Base-by-base conservation (phyloP, 2,888 invertebrate species). In the Mythimna ferrago region DNA sequence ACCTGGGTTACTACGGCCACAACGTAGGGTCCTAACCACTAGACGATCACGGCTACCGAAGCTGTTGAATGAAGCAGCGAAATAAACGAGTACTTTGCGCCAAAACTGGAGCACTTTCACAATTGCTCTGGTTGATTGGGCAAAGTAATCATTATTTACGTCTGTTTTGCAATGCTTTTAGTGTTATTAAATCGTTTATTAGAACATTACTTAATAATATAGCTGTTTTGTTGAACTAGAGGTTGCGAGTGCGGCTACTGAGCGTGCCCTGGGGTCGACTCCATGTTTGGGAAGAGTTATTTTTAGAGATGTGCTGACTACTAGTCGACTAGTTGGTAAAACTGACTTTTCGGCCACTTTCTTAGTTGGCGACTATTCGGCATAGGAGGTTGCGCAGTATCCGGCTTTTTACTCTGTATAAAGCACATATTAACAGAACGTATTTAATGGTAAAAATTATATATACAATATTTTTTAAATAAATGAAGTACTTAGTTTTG, bases 1-100 rank as follows among this genome's bases (percentile, higher is more conserved):
- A 97, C 97, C 97, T 97, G 97, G 97, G 97, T 97, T 97, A 97
- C 97, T 97, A 97, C 97, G 97, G 97, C 97, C 97, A 97, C 97
- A 97, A 97, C 97, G 97, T 97, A 97, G 97, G 97, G 97, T 97
- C 97, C 97, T 97, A 97, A 97, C 97, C 97, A 97, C 97, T 97
- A 97, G 97, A 97, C 97, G 97, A 97, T 97, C 97, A 86, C 85
- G 86, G 83, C 92, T 93, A 77, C 38, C 85, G 90, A 89, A 91
- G 92, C 90, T 89, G 86, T 74, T 90, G 82, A 62, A 1, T 26
- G 7, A 0, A 1, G 0, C 0, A 0, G 14, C 61, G 16, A 76
- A 75, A 75, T 69, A n/a, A 71, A 5, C 16, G 32, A 35, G 44
- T 10, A 51, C 0, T 67, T 70, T 44, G 19, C 11, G n/a, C 21